Conservation (phyloP, 2,888 invertebrate genomes). For the Drosophila borborema region DNA sequence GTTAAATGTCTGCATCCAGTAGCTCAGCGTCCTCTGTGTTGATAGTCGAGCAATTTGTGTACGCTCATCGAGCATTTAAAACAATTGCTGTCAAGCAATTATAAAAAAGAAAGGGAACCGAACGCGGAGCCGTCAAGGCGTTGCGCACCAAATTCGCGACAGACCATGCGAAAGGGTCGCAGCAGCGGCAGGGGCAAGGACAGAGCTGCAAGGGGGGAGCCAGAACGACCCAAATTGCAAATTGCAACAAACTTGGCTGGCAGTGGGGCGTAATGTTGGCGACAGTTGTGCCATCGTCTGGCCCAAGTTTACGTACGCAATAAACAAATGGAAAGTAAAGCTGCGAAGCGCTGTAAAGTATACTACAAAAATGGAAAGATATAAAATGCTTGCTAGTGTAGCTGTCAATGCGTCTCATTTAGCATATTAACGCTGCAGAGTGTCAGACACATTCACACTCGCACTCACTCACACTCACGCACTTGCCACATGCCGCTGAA, state of each 20-base stretch:
- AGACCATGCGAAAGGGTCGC: slow-evolving; percentile 19
- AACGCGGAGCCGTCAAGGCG: slow-evolving; percentile 27
- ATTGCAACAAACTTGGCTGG: slow-evolving; percentile 69
- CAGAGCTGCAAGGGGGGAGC: slow-evolving; percentile 1
- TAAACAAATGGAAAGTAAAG: slow-evolving; percentile 74
- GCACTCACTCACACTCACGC: slow-evolving; percentile 14
- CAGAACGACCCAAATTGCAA: slow-evolving; percentile 73
- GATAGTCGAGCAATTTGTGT: slow-evolving; percentile 71
- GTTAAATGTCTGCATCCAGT: slow-evolving; percentile 48
- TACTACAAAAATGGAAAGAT: slow-evolving; percentile 50
- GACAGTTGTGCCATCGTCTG: slow-evolving; percentile 67
- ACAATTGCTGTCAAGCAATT: slow-evolving; percentile 81
- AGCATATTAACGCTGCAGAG: slow-evolving; percentile 11
- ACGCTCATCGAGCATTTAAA: slow-evolving; percentile 75
- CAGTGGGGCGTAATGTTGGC: slow-evolving; percentile 57
- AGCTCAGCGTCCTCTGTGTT: slow-evolving; percentile 23
- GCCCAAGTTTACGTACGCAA: slow-evolving; percentile 66
- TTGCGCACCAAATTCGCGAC: slow-evolving; percentile 72
- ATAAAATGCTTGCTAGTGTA: slow-evolving; percentile 19
- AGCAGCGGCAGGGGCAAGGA: not conserved
- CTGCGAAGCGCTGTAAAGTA: slow-evolving; percentile 49
- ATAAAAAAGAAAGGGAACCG: slow-evolving; percentile 33
- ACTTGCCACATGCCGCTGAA: slow-evolving; percentile 59
- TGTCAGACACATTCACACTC: not conserved
- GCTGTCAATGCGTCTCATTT: slow-evolving; percentile 29